phyloP scores from a whole-genome alignment of 2,113 vertebrate genomes.

The Coracopsis vasa region DNA sequence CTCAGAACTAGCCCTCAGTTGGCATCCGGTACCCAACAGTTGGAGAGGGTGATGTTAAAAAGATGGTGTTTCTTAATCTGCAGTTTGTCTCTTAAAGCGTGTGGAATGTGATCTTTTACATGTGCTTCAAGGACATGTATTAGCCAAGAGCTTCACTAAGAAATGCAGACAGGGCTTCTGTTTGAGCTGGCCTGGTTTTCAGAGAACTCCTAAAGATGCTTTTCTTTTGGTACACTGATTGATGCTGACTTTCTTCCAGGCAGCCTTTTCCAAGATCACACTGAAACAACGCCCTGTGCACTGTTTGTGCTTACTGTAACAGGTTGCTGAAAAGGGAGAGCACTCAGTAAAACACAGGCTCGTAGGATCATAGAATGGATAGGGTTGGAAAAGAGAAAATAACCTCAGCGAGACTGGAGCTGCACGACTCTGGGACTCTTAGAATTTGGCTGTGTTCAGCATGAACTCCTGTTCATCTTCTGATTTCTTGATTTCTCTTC shows the following conservation, averaged over 20 bases:
- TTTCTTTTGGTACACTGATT: background rate
- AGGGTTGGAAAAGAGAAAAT: background rate
- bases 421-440: background rate
- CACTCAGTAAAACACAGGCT: background rate
- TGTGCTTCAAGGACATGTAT: background rate
- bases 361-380: background rate
- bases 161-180: background rate
- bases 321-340: background rate
- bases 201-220: background rate
- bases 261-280: background rate
- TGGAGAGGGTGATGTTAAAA: background rate
- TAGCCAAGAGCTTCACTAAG: background rate
- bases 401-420: background rate
- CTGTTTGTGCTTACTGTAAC: background rate
- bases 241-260: background rate
- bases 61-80: background rate
- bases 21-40: background rate
- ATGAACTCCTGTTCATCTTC: background rate
- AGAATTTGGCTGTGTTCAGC: background rate
- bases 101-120: background rate
- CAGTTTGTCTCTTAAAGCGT: background rate
- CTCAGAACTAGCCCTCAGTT: background rate
- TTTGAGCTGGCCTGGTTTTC: background rate
- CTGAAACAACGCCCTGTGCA: background rate
- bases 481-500: background rate